These are phyloP conservation scores for Ianthella basta DNA, from an alignment of 37 sponge, comb jelly and placozoan genomes.

Conservation along the genomic window DNA sequence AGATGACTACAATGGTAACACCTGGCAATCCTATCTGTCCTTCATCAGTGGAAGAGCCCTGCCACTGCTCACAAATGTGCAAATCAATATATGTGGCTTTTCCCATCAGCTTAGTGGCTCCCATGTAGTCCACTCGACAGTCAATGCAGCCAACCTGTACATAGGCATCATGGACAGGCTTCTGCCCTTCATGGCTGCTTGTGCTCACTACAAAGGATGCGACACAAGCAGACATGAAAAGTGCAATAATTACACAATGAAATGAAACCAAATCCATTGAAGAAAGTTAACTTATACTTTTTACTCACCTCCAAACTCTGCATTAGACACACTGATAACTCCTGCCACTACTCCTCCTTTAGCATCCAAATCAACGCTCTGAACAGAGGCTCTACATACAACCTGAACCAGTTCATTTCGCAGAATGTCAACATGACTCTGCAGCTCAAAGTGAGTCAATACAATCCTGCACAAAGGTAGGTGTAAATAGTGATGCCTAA, in stretches of 20 bases:
- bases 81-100: slow-evolving; percentile 39
- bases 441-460: slow-evolving; percentile 48
- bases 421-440: slow-evolving; percentile 66
- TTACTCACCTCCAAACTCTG: slow-evolving; percentile 52
- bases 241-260: background rate
- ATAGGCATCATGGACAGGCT: slow-evolving; percentile 60
- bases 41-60: slow-evolving; percentile 36
- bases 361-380: slow-evolving; percentile 62
- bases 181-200: slow-evolving; percentile 45
- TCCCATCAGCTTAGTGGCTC: slow-evolving; percentile 53
- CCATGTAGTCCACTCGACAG: slow-evolving; percentile 83
- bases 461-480: slow-evolving; percentile 41
- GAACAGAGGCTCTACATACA: slow-evolving; percentile 38
- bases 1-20: background rate
- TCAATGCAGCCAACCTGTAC: slow-evolving; percentile 49
- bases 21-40: background rate
- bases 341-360: slow-evolving; percentile 85
- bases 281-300: background rate
- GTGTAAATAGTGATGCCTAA: background rate
- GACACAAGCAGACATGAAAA: background rate
- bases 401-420: slow-evolving; percentile 74
- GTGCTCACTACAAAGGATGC: slow-evolving; percentile 45
- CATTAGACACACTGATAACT: slow-evolving; percentile 41
- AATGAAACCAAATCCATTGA: background rate
- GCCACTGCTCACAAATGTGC: slow-evolving; percentile 53